Evolutionary conservation across 30 jellyfish, hydroid and myxozoan genomes (phyloP).

Genomic region (Haliclystus octoradiatus): DNA sequence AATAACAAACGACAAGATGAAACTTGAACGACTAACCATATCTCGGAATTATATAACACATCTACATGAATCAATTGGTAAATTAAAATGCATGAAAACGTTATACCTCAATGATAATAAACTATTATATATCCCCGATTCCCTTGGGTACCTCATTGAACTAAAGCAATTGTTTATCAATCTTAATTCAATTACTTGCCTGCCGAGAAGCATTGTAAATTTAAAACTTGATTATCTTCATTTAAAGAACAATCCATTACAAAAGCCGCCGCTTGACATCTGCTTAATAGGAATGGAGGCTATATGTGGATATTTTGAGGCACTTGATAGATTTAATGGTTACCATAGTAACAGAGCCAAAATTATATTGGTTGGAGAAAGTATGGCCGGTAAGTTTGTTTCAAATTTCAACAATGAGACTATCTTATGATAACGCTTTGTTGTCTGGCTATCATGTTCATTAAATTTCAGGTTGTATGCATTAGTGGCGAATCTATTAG

Average conservation of each 20-base stretch:
- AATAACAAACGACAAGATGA: no score
- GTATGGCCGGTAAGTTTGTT: conserved; percentile 59
- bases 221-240: conserved; percentile 32
- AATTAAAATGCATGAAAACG: conserved; percentile 6
- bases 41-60: conserved; percentile 2
- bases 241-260: conserved; percentile 59
- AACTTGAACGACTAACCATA: no score
- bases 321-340: conserved; percentile 13
- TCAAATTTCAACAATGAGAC: no score
- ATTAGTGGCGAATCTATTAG: no score
- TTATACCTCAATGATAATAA: conserved; percentile 40
- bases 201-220: conserved; percentile 42
- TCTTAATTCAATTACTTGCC: conserved; percentile 44
- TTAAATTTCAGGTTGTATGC: no score
- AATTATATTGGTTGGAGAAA: conserved; percentile 58
- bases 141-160: conserved; percentile 27
- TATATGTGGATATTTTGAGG: conserved; percentile 51
- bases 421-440: no score
- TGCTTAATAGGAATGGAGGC: conserved; percentile 48
- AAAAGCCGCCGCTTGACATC: conserved; percentile 71
- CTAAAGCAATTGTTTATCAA: conserved; percentile 30
- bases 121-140: conserved; percentile 33
- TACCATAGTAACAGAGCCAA: conserved; percentile 42
- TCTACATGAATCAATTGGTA: conserved; percentile 31
- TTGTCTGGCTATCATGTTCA: no score